Evolutionary conservation across 1,140 invertebrate genomes (phyloP), one percentile per base, ranked within the genome.

Genomic region (Sitophilus oryzae): DNA sequence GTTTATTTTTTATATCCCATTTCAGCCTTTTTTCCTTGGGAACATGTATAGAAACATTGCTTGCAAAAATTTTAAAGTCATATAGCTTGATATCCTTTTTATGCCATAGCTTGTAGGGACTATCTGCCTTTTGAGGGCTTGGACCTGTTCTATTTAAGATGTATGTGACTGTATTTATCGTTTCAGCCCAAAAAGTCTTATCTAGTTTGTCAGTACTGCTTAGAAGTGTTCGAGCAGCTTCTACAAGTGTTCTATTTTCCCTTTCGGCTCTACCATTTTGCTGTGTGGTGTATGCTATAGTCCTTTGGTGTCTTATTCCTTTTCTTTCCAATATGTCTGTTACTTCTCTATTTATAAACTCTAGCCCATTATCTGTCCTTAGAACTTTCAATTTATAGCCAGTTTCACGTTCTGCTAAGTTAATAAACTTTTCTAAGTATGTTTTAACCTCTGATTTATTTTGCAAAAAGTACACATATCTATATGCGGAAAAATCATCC

Each of bases 231-330:
- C 69, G 60, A 18, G 72, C 74, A 22, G 65, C 64, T 66, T 78
- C 75, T 11, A 75, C 66, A 23, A 75, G 11, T 6, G 66, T 74
- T 53, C 73, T 47, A 22, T 67, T 76, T 52, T 72, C 68, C 38
- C 66, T 51, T 54, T 77, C 76, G n/a, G 68, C 66, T 19, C 60
- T 59, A 5, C 74, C 74, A 61, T 79, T 80, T 54, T 76, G 69
- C 60, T 80, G 55, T 0, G 75, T 72, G 3, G 69, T 73, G 54
- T 77, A 77, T 1, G 67, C 40, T 15, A 68, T 64, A 14, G 64
- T 66, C 5, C 46, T 66, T 60, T 73, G 64, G 54, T 76, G 70
- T 19, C 22, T 45, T 16, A 75, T 71, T 6, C 69, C 70, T 35
- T 46, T 23, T 37, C 30, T 47, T 19, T 47, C 11, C 1, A 66